Evolutionary conservation across 1,140 invertebrate genomes (phyloP), one percentile per base, ranked within the genome.

Genomic region (Heliothis virescens): DNA sequence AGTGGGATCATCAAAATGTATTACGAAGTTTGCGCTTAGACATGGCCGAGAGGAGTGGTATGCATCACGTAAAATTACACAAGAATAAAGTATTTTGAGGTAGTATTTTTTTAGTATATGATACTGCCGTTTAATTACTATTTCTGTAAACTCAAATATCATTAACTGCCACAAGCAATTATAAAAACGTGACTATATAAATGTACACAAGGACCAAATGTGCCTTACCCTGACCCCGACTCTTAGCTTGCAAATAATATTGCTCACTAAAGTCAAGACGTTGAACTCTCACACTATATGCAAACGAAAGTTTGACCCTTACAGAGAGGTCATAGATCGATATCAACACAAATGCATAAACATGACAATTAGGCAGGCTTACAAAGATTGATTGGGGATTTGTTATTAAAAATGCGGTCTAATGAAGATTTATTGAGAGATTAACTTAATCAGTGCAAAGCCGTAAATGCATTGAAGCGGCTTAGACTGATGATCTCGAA

Each of bases 341-440:
- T 67, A 41, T 67, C 16, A 41, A n/a, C 47, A 41, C 15, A 16
- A 41, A 48, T 67, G 41, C 41, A 67, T 48, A 67, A 67, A 67
- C 63, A 67, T 47, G 63, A 67, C 34, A 48, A 65, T 65, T 65
- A 65, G 34, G 62, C 5, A 15, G 62, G 62, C 18, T 65, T 48
- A 65, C 62, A 48, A 18, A 16, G 63, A 67, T 67, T 67, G 41
- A 67, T 67, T 48, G 63, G 41, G 41, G 16, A 48, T 48, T 48
- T 21, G 47, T 5, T 21, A 67, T 67, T 67, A 21, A 65, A 47
- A 67, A 47, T 48, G n/a, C n/a, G 18, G 13, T 47, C 62, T 65
- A 65, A 65, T 65, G 62, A 65, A 65, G 62, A 65, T 65, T 18
- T 47, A 65, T 18, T 65, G 34, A 47, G 16, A 9, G 34, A 65